A percentile compares a stretch with the other conserved stretches of the same genome.
phyloP scores from a whole-genome alignment of 2,113 vertebrate genomes.

The Zosterops pallidus region DNA sequence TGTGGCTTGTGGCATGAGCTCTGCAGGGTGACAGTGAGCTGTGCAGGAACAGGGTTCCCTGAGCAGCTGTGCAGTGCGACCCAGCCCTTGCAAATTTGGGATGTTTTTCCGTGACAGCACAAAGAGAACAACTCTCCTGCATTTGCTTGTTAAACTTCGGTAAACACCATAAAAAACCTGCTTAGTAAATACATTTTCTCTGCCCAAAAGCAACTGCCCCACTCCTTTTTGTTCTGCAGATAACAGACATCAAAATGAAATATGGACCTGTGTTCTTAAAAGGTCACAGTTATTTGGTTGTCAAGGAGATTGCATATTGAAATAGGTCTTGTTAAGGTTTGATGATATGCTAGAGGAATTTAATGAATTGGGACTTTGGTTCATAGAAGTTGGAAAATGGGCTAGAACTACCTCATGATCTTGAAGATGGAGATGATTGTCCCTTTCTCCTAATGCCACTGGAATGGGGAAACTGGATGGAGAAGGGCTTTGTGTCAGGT shows the following conservation, averaged over 20 bases:
- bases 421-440: neutral
- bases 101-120: neutral
- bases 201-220: neutral
- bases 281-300: constrained; percentile 23
- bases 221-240: constrained; percentile 22
- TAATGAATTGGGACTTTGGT: neutral
- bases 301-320: neutral
- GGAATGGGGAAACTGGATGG: neutral
- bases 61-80: neutral
- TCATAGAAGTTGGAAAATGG: neutral
- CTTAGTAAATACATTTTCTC: neutral
- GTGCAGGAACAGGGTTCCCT: neutral
- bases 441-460: neutral
- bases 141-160: neutral
- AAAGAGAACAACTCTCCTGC: neutral
- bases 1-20: neutral
- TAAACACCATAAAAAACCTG: neutral
- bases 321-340: neutral
- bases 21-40: accelerated
- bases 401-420: neutral
- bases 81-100: neutral
- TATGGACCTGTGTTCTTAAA: neutral
- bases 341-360: neutral
- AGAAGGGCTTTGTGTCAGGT: neutral
- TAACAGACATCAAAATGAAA: constrained; percentile 31